These are phyloP conservation scores for Seriola dumerili DNA, from an alignment of 2,113 vertebrate genomes.

Conservation along the genomic window DNA sequence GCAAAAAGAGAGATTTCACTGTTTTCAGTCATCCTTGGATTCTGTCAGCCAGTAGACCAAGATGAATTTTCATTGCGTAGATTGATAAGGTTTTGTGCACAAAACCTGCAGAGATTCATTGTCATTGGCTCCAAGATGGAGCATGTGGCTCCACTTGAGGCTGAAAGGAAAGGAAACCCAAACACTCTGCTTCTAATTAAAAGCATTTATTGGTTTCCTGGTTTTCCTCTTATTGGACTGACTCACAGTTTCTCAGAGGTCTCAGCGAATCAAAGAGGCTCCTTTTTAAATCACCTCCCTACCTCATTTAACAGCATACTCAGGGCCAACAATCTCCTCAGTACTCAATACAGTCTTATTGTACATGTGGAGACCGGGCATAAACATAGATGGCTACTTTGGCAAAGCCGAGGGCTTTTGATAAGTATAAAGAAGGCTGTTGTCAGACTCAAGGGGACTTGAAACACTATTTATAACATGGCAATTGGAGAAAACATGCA, in stretches of 20 bases:
- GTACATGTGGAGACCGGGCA: not conserved
- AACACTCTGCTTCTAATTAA: slow-evolving; percentile 23
- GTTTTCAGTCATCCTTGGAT: not conserved
- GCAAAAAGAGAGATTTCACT: not conserved
- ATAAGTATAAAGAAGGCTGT: not conserved
- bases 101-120: not conserved
- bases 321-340: not conserved
- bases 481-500: not conserved
- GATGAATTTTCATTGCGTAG: not conserved
- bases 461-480: slow-evolving; percentile 18
- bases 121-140: not conserved
- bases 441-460: slow-evolving; percentile 2
- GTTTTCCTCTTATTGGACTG: not conserved
- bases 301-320: not conserved
- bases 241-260: not conserved
- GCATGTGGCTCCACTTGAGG: slow-evolving; percentile 7
- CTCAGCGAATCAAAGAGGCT: not conserved
- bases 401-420: not conserved
- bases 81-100: not conserved
- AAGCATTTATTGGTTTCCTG: slow-evolving; percentile 8
- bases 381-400: not conserved
- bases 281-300: not conserved
- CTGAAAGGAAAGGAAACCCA: slow-evolving; percentile 6
- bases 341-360: not conserved
- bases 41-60: not conserved